Conservation (phyloP, 2,797 vertebrate species). For the Epinephelus coioides region DNA sequence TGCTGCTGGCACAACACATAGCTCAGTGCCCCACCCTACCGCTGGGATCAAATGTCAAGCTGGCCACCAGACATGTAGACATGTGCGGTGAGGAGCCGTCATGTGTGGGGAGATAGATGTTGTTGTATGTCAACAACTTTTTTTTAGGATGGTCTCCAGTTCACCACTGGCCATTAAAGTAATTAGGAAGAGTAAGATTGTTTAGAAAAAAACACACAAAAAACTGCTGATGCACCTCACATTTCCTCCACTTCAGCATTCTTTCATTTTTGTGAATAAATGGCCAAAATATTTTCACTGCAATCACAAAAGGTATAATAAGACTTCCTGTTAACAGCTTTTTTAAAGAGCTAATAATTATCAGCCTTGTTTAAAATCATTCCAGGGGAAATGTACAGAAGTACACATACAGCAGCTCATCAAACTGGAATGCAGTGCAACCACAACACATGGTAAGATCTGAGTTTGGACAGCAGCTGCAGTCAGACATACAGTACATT, state of each 20-base stretch:
- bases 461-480: conserved; percentile 33
- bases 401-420: background rate
- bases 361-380: background rate
- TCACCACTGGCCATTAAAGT: background rate
- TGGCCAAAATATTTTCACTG: background rate
- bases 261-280: background rate
- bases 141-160: background rate
- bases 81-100: background rate
- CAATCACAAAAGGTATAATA: background rate
- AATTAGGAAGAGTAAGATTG: background rate
- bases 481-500: background rate
- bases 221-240: background rate
- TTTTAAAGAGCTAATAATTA: conserved; percentile 6
- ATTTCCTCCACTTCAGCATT: background rate
- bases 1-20: conserved; percentile 51
- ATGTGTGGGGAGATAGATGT: background rate
- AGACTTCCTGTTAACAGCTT: background rate
- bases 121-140: conserved; percentile 11
- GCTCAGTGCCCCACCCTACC: conserved; percentile 41
- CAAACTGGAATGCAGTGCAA: conserved; percentile 7
- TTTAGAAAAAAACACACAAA: background rate
- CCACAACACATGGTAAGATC: conserved; percentile 19
- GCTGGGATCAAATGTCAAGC: conserved; percentile 58
- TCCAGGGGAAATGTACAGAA: background rate
- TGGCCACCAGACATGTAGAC: conserved; percentile 36